phyloP scores from a whole-genome alignment of 2,888 invertebrate species.

The Aphrophora alni region DNA sequence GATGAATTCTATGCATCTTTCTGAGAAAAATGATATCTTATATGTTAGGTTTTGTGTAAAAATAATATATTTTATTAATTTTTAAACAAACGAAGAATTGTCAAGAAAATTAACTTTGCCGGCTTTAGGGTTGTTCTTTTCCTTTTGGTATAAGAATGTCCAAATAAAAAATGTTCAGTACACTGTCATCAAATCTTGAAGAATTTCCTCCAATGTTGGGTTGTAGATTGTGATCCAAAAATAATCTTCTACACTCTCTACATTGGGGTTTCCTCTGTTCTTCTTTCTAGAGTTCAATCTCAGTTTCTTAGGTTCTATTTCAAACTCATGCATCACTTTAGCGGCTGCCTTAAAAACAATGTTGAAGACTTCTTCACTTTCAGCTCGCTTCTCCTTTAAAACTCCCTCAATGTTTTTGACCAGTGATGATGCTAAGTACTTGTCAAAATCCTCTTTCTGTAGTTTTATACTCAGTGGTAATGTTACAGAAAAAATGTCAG shows the following conservation, averaged over 20 bases:
- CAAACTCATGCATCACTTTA: slow-evolving; percentile 50
- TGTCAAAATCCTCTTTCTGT: no score
- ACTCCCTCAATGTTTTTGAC: slow-evolving; percentile 45
- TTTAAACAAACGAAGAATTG: no score
- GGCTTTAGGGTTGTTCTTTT: no score
- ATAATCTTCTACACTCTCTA: slow-evolving; percentile 46
- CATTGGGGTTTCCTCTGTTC: slow-evolving; percentile 45
- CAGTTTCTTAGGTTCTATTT: slow-evolving; percentile 48
- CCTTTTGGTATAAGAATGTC: no score
- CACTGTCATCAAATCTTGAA: slow-evolving; percentile 42
- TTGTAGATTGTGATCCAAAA: slow-evolving; percentile 49
- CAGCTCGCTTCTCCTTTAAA: slow-evolving; percentile 48
- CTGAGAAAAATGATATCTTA: no score
- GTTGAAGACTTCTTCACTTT: slow-evolving; percentile 48
- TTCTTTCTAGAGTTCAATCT: slow-evolving; percentile 46
- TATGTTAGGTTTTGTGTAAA: no score
- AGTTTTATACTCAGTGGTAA: no score
- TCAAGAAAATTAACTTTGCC: no score
- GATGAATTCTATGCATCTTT: no score
- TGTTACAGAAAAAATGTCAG: no score
- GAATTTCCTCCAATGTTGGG: slow-evolving; percentile 52
- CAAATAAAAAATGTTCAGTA: no score
- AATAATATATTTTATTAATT: no score
- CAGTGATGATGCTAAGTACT: slow-evolving; percentile 41
- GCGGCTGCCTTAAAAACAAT: slow-evolving; percentile 49